A percentile compares a stretch with the other conserved stretches of the same genome.
These are phyloP conservation scores for Nyleta sp. DNA, from an alignment of 2,888 invertebrate species.

Conservation along the genomic window DNA sequence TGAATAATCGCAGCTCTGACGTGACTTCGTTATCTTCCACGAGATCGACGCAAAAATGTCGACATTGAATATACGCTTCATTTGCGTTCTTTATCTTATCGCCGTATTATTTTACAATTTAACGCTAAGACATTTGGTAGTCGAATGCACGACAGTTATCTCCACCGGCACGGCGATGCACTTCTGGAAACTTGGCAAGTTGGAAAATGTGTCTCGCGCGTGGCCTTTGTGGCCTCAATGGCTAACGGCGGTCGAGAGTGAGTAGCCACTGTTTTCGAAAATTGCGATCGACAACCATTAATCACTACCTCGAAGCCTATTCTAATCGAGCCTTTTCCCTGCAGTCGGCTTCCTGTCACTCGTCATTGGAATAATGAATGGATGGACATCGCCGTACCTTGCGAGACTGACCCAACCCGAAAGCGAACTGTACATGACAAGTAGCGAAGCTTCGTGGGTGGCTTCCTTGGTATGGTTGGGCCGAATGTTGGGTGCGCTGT, in stretches of 20 bases:
- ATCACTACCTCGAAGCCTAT: too few relatives aligned
- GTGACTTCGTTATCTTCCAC: constrained; percentile 5
- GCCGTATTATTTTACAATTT: constrained; percentile 21
- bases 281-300: too few relatives aligned
- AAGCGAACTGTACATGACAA: constrained; percentile 64
- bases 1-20: neutral
- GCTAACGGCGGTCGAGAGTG: constrained; percentile 48
- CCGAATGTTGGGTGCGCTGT: constrained; percentile 68
- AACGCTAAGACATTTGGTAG: constrained; percentile 40
- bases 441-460: constrained; percentile 72
- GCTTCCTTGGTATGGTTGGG: constrained; percentile 71
- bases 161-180: constrained; percentile 28
- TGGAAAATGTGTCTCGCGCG: constrained; percentile 35
- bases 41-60: constrained; percentile 11
- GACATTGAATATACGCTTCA: constrained; percentile 6
- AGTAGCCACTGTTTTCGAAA: too few relatives aligned
- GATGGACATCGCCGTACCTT: constrained; percentile 73
- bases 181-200: constrained; percentile 14
- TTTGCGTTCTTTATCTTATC: constrained; percentile 60
- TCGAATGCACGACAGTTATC: constrained; percentile 31
- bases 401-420: constrained; percentile 68
- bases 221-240: constrained; percentile 54
- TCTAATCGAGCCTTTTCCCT: too few relatives aligned
- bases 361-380: constrained; percentile 69
- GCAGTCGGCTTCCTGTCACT: constrained; percentile 70